phyloP scores from a whole-genome alignment of 2,113 vertebrate genomes.

The Heterotis niloticus region DNA sequence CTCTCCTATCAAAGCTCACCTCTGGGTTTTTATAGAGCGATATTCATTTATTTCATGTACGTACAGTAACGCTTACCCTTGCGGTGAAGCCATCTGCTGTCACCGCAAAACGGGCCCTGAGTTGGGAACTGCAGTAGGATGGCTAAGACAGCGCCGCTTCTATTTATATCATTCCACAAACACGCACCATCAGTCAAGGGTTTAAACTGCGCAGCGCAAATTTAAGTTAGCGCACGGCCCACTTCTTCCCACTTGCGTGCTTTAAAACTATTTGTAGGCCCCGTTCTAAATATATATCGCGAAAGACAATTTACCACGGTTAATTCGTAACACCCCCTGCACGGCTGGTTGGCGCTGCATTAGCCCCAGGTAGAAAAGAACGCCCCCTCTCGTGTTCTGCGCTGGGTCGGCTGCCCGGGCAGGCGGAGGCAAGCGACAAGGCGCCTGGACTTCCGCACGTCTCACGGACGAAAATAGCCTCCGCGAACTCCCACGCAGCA shows the following conservation, averaged over 20 bases:
- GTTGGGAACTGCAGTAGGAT: background rate
- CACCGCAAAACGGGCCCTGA: background rate
- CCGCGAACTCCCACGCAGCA: background rate
- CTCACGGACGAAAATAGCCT: background rate
- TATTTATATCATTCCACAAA: too few species aligned
- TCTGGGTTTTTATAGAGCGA: conserved; percentile 13
- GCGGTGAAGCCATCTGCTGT: conserved; percentile 54
- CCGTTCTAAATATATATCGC: too few species aligned
- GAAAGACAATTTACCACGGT: too few species aligned
- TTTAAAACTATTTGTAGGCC: too few species aligned
- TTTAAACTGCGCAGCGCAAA: too few species aligned
- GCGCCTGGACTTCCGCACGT: background rate
- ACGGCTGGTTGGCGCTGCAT: too few species aligned
- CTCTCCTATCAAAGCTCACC: conserved; percentile 12
- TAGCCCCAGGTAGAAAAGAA: background rate
- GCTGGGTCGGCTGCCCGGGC: background rate
- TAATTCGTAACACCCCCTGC: too few species aligned
- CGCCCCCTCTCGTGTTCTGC: background rate
- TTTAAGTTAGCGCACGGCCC: too few species aligned
- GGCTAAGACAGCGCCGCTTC: background rate
- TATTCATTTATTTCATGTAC: conserved; percentile 26
- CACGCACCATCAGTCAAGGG: too few species aligned
- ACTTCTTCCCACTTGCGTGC: too few species aligned
- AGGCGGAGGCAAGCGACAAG: background rate
- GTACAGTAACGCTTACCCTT: conserved; percentile 52